Evolutionary conservation across 2,888 invertebrate species (phyloP).

Genomic region (Drosophila longiperda): DNA sequence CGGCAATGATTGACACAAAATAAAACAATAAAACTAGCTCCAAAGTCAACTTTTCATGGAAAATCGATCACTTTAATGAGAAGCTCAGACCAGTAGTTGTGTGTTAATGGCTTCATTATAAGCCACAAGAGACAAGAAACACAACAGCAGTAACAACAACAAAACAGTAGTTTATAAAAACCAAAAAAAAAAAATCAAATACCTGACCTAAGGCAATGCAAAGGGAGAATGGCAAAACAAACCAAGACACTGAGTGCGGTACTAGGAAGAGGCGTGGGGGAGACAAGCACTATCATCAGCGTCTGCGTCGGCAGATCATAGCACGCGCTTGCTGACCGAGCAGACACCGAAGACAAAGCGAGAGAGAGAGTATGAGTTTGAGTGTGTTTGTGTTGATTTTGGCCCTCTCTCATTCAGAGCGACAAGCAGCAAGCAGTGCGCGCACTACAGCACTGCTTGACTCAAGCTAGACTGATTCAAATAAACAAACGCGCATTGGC

Average conservation of each 20-base stretch:
- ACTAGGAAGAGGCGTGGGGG: neutral
- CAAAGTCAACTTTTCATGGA: slow-evolving; percentile 4
- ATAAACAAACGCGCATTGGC: slow-evolving; percentile 66
- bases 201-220: slow-evolving; percentile 77
- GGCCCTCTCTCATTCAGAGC: slow-evolving; percentile 14
- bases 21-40: slow-evolving; percentile 8
- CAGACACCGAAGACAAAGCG: slow-evolving; percentile 5
- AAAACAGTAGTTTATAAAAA: slow-evolving; percentile 54
- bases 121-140: slow-evolving; percentile 39
- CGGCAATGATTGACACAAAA: neutral
- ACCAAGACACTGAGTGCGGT: slow-evolving; percentile 6
- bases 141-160: slow-evolving; percentile 17
- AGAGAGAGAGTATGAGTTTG: neutral
- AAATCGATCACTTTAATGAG: slow-evolving; percentile 63
- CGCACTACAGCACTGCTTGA: slow-evolving; percentile 33
- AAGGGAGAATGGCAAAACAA: slow-evolving; percentile 33
- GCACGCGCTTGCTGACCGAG: slow-evolving; percentile 51
- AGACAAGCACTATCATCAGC: slow-evolving; percentile 23
- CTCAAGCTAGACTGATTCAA: slow-evolving; percentile 45
- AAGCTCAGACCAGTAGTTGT: slow-evolving; percentile 59
- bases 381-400: neutral
- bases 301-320: slow-evolving; percentile 33
- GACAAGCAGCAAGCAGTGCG: slow-evolving; percentile 53
- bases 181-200: slow-evolving; percentile 45
- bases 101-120: slow-evolving; percentile 74